Percentiles rank a stretch among this genome's conserved stretches.
phyloP scores from a whole-genome alignment of 2,797 vertebrate genomes.

The Phoebastria nigripes region DNA sequence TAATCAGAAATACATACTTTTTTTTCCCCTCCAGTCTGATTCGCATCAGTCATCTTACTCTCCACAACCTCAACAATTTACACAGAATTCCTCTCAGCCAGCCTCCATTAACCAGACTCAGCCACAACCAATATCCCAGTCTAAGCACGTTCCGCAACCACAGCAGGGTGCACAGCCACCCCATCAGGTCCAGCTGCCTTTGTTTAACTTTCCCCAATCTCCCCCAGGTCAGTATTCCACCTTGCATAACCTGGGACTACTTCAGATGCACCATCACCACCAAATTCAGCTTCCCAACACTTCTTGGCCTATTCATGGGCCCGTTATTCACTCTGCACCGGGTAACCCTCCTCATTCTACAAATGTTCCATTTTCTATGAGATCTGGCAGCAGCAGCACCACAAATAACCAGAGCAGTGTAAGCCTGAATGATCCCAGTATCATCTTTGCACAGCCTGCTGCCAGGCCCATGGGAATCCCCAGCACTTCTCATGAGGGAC shows the following conservation, averaged over 20 bases:
- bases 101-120: slow-evolving; percentile 83
- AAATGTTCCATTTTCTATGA: slow-evolving; percentile 82
- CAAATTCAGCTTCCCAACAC: slow-evolving; percentile 85
- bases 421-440: slow-evolving; percentile 97
- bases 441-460: slow-evolving; percentile 97
- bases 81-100: slow-evolving; percentile 82
- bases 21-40: slow-evolving; percentile 83
- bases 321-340: slow-evolving; percentile 83
- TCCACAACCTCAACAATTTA: slow-evolving; percentile 85
- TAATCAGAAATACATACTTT: slow-evolving; percentile 63
- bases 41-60: slow-evolving; percentile 91
- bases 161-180: slow-evolving; percentile 76
- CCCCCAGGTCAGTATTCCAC: slow-evolving; percentile 88
- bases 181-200: slow-evolving; percentile 86
- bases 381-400: slow-evolving; percentile 74
- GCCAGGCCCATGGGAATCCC: slow-evolving; percentile 81
- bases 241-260: slow-evolving; percentile 86
- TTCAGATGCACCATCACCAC: slow-evolving; percentile 83
- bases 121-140: slow-evolving; percentile 78
- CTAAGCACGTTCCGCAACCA: slow-evolving; percentile 77
- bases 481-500: slow-evolving; percentile 85
- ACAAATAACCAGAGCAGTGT: slow-evolving; percentile 78
- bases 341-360: slow-evolving; percentile 77
- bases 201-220: slow-evolving; percentile 88
- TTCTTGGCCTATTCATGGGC: slow-evolving; percentile 91